Conservation (phyloP, 2,888 invertebrate species). For the Parthenolecanium corni region DNA sequence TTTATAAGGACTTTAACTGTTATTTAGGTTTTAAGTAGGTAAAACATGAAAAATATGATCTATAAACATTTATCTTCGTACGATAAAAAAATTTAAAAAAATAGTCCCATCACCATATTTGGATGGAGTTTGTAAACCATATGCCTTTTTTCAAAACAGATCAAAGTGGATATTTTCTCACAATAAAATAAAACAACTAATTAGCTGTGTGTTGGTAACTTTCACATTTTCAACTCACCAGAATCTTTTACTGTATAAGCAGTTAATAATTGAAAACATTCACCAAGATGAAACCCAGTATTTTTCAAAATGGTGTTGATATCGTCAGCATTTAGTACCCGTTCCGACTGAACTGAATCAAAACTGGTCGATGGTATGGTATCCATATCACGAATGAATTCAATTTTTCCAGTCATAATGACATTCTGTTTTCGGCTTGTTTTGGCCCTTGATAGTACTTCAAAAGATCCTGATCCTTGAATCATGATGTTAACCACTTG, state of each 20-base stretch:
- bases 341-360: conserved; percentile 10
- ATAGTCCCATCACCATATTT: too few relatives aligned
- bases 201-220: too few relatives aligned
- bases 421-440: conserved; percentile 47
- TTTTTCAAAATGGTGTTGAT: conserved; percentile 8
- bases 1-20: too few relatives aligned
- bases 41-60: too few relatives aligned
- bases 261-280: neutral
- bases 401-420: conserved; percentile 57
- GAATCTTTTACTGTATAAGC: too few relatives aligned
- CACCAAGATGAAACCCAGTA: conserved; percentile 3
- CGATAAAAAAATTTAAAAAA: neutral
- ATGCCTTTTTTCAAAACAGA: too few relatives aligned
- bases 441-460: conserved; percentile 40
- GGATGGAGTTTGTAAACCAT: too few relatives aligned
- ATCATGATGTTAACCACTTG: conserved; percentile 43
- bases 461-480: conserved; percentile 50
- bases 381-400: conserved; percentile 44
- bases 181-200: too few relatives aligned
- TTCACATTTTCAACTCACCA: too few relatives aligned
- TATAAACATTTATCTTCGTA: too few relatives aligned
- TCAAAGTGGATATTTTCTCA: too few relatives aligned
- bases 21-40: too few relatives aligned
- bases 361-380: conserved; percentile 44
- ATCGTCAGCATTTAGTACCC: conserved; percentile 1